phyloP scores from a whole-genome alignment of 1,140 invertebrate species.

The Pseudomyrmex flavicornis region DNA sequence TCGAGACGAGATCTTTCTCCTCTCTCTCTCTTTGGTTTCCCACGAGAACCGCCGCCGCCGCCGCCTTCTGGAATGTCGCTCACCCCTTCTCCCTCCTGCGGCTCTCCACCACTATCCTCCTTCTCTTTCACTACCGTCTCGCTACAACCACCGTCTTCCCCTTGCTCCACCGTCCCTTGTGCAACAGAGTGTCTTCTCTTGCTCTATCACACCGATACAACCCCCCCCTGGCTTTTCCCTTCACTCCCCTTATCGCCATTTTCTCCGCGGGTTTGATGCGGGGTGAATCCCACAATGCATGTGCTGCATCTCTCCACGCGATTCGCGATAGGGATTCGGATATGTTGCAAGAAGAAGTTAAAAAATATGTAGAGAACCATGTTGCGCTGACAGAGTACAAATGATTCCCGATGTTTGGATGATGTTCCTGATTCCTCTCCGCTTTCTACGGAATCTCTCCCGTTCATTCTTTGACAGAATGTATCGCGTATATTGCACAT shows the following conservation, averaged over 20 bases:
- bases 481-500: conserved; percentile 1
- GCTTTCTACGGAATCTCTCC: not conserved
- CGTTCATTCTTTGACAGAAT: not conserved
- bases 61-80: conserved; percentile 86
- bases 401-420: not conserved
- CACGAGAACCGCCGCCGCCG: conserved; percentile 85
- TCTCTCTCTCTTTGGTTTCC: conserved; percentile 84
- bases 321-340: conserved; percentile 26
- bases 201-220: conserved; percentile 53
- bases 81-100: conserved; percentile 79
- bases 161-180: conserved; percentile 52
- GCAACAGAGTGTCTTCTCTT: conserved; percentile 51
- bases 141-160: conserved; percentile 56
- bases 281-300: conserved; percentile 61
- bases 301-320: conserved; percentile 26
- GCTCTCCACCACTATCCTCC: conserved; percentile 68
- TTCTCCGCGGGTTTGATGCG: conserved; percentile 63
- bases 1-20: conserved; percentile 72
- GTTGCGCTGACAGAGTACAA: not conserved
- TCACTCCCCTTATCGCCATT: conserved; percentile 58
- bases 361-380: not conserved
- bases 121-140: conserved; percentile 68
- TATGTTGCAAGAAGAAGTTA: not conserved
- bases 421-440: not conserved
- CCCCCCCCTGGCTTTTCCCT: conserved; percentile 66